phyloP scores from a whole-genome alignment of 2,113 vertebrate species.

The Lepisosteus osseus region DNA sequence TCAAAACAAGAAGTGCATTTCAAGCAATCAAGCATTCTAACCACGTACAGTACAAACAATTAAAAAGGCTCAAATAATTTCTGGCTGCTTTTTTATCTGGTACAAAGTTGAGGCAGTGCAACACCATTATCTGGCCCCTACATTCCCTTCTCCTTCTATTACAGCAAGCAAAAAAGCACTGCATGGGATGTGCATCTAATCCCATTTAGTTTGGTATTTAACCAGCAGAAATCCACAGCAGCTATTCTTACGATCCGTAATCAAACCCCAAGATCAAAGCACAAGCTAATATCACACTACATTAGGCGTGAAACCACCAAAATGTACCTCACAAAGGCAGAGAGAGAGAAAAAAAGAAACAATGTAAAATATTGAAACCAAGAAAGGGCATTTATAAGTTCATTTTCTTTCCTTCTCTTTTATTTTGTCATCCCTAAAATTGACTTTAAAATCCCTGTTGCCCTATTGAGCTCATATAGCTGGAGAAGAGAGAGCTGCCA shows the following conservation, averaged over 20 bases:
- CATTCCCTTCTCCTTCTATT: slow-evolving; percentile 5
- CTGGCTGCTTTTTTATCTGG: no score
- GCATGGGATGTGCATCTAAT: slow-evolving; percentile 40
- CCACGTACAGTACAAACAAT: no score
- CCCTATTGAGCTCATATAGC: neutral
- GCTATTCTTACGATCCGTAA: slow-evolving; percentile 30
- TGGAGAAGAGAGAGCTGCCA: neutral
- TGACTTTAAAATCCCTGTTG: neutral
- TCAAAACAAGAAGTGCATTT: no score
- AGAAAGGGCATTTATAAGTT: neutral
- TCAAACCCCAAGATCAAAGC: slow-evolving; percentile 47
- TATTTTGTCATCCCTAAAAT: neutral
- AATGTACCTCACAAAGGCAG: slow-evolving; percentile 13
- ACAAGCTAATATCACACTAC: slow-evolving; percentile 21
- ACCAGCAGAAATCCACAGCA: slow-evolving; percentile 30
- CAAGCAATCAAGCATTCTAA: no score
- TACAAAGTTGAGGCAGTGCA: no score
- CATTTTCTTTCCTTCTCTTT: neutral
- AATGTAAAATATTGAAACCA: neutral
- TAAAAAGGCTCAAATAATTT: no score
- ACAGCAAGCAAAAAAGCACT: slow-evolving; percentile 22
- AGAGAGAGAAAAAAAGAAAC: neutral
- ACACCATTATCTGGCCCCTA: neutral
- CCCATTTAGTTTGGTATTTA: slow-evolving; percentile 52
- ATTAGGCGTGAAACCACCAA: slow-evolving; percentile 3